Percentiles rank a stretch among this genome's conserved stretches.
Conservation (phyloP, 2,113 vertebrate genomes). For the Shinisaurus crocodilurus region DNA sequence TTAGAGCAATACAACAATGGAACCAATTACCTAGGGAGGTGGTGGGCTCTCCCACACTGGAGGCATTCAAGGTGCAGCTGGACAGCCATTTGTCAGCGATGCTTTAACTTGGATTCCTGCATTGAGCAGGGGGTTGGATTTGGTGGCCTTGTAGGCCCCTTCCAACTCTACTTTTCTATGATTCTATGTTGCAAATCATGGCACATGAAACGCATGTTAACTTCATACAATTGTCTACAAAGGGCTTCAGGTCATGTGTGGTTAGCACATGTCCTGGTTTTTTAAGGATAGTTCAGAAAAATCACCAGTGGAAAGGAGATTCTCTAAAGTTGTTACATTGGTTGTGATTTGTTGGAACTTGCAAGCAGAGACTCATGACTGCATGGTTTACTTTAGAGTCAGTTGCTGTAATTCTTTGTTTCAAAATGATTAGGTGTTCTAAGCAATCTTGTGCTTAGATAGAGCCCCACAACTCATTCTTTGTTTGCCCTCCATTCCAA, state of each 20-base stretch:
- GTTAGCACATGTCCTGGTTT: not conserved
- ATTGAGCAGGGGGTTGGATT: too few species aligned
- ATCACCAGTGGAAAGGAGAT: not conserved
- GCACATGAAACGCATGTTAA: not conserved
- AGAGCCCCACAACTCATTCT: too few species aligned
- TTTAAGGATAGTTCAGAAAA: not conserved
- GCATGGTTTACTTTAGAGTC: not conserved
- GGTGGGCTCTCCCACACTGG: too few species aligned
- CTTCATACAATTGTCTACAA: not conserved
- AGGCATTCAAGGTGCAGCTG: too few species aligned
- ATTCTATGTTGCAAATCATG: not conserved
- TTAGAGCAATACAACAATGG: too few species aligned
- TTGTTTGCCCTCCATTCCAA: too few species aligned
- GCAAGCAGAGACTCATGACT: not conserved
- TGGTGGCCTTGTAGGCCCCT: too few species aligned
- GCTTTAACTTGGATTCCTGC: too few species aligned
- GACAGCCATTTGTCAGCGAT: too few species aligned
- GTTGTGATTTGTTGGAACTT: not conserved
- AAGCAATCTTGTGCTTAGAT: too few species aligned
- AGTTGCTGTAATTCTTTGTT: not conserved
- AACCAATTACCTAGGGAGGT: too few species aligned
- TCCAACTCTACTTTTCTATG: too few species aligned
- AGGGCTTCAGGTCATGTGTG: not conserved
- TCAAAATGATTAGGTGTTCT: not conserved
- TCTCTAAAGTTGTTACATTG: not conserved